Percentiles rank a stretch among this genome's conserved stretches.
phyloP scores from a whole-genome alignment of 2,888 invertebrate species.

The Amphipyra tragopoginis region DNA sequence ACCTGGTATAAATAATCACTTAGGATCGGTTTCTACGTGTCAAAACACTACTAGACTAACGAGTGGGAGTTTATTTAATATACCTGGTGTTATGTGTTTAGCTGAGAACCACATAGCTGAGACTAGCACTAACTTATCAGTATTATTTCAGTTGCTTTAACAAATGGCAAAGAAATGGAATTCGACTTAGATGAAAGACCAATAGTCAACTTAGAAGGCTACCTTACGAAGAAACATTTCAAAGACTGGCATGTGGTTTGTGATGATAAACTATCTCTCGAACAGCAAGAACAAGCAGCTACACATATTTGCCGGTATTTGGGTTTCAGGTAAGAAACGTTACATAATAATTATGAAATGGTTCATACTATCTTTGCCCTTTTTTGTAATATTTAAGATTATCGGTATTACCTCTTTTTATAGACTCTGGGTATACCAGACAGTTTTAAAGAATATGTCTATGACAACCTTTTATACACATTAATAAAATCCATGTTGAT shows the following conservation, averaged over 20 bases:
- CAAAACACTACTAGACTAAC: too few relatives aligned
- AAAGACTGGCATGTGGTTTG: conserved; percentile 92
- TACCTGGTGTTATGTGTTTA: too few relatives aligned
- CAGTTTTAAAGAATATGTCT: too few relatives aligned
- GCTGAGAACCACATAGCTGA: not conserved
- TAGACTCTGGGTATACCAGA: too few relatives aligned
- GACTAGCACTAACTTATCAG: not conserved
- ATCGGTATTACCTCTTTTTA: too few relatives aligned
- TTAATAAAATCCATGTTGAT: too few relatives aligned
- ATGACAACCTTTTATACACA: too few relatives aligned
- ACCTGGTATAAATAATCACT: not conserved
- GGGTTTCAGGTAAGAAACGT: conserved; percentile 90
- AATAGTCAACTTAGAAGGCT: conserved; percentile 89
- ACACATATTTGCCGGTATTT: conserved; percentile 91
- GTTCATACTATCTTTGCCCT: not conserved
- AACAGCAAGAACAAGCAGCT: conserved; percentile 85
- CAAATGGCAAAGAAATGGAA: conserved; percentile 90
- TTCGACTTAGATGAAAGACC: conserved; percentile 91
- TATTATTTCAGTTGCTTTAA: conserved; percentile 90
- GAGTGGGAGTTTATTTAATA: too few relatives aligned
- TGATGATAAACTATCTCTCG: conserved; percentile 80
- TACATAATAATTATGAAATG: too few relatives aligned
- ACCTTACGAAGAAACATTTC: conserved; percentile 90
- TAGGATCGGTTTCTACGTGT: too few relatives aligned
- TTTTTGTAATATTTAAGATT: too few relatives aligned